Evolutionary conservation across 1,140 invertebrate species (phyloP).

Genomic region (Bombus balteatus): DNA sequence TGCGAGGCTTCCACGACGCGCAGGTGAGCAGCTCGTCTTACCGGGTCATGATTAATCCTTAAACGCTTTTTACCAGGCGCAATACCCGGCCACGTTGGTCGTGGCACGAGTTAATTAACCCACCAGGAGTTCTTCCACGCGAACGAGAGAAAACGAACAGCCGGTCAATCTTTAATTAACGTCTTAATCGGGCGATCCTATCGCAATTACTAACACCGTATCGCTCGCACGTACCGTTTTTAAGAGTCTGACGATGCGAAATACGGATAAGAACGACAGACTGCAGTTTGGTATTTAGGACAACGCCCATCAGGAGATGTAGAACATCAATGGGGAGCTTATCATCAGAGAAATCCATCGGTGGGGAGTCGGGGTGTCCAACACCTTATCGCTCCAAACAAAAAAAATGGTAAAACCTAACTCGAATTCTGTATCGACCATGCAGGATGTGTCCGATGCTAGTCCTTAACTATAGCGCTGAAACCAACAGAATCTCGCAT

Average conservation of each 20-base stretch:
- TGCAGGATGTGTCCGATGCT: background rate
- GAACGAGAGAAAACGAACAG: slow-evolving; percentile 13
- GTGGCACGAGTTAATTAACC: slow-evolving; percentile 60
- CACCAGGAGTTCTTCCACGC: slow-evolving; percentile 13
- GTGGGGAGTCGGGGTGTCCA: no score
- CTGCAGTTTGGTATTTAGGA: background rate
- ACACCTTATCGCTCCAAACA: no score
- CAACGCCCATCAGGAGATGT: no score
- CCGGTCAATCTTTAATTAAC: slow-evolving; percentile 60
- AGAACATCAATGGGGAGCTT: no score
- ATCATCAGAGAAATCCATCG: no score
- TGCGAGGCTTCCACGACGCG: slow-evolving; percentile 22
- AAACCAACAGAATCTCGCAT: no score
- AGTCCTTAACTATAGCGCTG: no score
- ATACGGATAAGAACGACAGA: slow-evolving; percentile 31
- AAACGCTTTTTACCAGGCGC: slow-evolving; percentile 36
- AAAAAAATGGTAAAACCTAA: no score
- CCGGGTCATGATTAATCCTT: slow-evolving; percentile 55
- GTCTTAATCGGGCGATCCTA: slow-evolving; percentile 63
- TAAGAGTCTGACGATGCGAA: slow-evolving; percentile 34
- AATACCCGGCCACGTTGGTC: slow-evolving; percentile 25
- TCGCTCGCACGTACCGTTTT: background rate
- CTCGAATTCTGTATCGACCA: no score
- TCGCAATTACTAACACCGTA: slow-evolving; percentile 51
- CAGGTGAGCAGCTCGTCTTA: slow-evolving; percentile 23